These are phyloP conservation scores for Melolontha melolontha DNA, from an alignment of 2,888 invertebrate genomes.

Conservation along the genomic window DNA sequence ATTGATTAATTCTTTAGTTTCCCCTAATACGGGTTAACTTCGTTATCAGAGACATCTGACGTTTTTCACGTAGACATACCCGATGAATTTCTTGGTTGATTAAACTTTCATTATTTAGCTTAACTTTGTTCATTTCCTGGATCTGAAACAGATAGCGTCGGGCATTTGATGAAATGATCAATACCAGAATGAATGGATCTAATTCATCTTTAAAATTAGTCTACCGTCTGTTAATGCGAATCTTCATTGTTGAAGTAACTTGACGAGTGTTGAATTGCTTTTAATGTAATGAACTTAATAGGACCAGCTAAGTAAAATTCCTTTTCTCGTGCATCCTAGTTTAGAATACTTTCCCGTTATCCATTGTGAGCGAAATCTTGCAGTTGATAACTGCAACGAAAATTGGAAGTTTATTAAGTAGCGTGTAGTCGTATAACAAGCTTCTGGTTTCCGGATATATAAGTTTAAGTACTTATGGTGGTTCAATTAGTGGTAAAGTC, in stretches of 20 bases:
- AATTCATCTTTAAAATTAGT: conserved; percentile 36
- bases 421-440: background rate
- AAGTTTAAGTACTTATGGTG: too few species aligned
- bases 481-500: too few species aligned
- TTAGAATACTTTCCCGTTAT: background rate
- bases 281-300: background rate
- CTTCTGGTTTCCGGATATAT: too few species aligned
- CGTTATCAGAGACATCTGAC: conserved; percentile 38
- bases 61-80: conserved; percentile 32
- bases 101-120: conserved; percentile 43
- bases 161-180: conserved; percentile 27
- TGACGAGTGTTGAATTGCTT: background rate
- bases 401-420: conserved; percentile 20
- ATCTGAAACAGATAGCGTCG: conserved; percentile 20
- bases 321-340: background rate
- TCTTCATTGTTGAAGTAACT: conserved; percentile 8
- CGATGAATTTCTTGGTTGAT: conserved; percentile 41
- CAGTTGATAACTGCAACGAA: conserved; percentile 12
- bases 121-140: conserved; percentile 43
- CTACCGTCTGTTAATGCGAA: conserved; percentile 21
- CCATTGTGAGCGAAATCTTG: background rate
- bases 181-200: conserved; percentile 12
- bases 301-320: conserved; percentile 1
- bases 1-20: conserved; percentile 35
- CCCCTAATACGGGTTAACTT: conserved; percentile 28